Base-by-base conservation (phyloP, 30 jellyfish, hydroid and myxozoan genomes). In the Aurelia sp. region DNA sequence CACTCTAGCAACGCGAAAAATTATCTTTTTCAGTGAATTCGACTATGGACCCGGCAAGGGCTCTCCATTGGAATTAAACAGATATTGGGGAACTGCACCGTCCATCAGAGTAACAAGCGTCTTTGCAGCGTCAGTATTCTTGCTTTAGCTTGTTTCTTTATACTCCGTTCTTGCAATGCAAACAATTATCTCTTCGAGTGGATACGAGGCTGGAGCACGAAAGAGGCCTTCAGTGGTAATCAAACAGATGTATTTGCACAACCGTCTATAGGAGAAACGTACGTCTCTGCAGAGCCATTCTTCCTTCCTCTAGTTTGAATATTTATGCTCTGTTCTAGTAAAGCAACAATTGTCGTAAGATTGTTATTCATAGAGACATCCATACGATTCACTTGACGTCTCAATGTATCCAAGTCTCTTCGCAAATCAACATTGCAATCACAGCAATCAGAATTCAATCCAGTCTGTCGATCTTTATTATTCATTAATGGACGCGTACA, bases 351-450 rank as follows among this genome's bases (percentile, higher is more conserved):
- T 63, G 30, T 66, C 40, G 33, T 20, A 84, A 89, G 60, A 67
- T 50, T 41, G 31, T 40, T 44, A 17, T 31, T 80, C 90, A 89
- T 24, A 17, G 82, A 30, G 18, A 27, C 78, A n/a, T 89, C 97
- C 18, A 89, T 48, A 4, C 69, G 63, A 57, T 31, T 33, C 3
- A 89, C 73, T 30, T 89, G 89, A 16, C 59, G 10, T 38, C 69
- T 70, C 58, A 89, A 65, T 19, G 65, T 75, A 19, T 74, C 86
- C 5, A 89, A 65, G 76, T 89, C 97, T 61, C 76, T 31, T 64
- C 92, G 44, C 62, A 89, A 63, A n/a, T 89, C 92, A 70, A 65
- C 38, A 89, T 74, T 89, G 64, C 97, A 89, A 21, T 68, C 72
- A 50, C 96, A 88, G 67, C 96, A 88, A 53, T 78, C 91, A n/a